Conservation (phyloP, 2,888 invertebrate species). For the Drosophila pseudotalamancana region DNA sequence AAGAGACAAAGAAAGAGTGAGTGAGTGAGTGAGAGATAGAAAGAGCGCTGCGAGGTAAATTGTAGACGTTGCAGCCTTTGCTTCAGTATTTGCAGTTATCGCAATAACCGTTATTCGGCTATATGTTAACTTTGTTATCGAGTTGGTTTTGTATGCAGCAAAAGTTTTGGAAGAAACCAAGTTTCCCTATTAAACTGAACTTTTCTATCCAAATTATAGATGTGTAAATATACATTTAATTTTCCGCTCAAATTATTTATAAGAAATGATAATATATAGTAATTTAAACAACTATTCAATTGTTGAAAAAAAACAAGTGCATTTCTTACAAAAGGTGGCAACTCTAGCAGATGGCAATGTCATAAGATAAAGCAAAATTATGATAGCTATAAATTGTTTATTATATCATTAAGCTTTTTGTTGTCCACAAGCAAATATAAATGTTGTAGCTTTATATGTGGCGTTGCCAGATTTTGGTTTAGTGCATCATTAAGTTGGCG, state of each 20-base stretch:
- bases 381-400: not conserved
- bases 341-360: not conserved
- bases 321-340: not conserved
- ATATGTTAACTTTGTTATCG: slow-evolving; percentile 39
- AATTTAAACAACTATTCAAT: too few relatives aligned
- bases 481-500: not conserved
- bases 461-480: slow-evolving; percentile 1
- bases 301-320: not conserved
- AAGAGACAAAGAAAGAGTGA: not conserved
- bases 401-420: slow-evolving; percentile 5
- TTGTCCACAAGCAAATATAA: not conserved
- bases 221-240: too few relatives aligned
- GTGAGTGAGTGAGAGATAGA: not conserved
- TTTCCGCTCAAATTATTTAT: too few relatives aligned
- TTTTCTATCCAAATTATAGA: too few relatives aligned
- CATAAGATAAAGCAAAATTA: not conserved
- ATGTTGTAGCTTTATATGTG: not conserved
- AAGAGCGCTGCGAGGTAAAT: slow-evolving; percentile 18
- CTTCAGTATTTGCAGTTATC: slow-evolving; percentile 48
- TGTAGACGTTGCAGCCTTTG: slow-evolving; percentile 43
- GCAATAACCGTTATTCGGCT: slow-evolving; percentile 47
- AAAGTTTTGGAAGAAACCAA: not conserved
- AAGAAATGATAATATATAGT: too few relatives aligned
- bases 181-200: too few relatives aligned
- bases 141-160: slow-evolving; percentile 21